Evolutionary conservation across 2,797 vertebrate species (phyloP).

Genomic region (Gallinago nigripennis): DNA sequence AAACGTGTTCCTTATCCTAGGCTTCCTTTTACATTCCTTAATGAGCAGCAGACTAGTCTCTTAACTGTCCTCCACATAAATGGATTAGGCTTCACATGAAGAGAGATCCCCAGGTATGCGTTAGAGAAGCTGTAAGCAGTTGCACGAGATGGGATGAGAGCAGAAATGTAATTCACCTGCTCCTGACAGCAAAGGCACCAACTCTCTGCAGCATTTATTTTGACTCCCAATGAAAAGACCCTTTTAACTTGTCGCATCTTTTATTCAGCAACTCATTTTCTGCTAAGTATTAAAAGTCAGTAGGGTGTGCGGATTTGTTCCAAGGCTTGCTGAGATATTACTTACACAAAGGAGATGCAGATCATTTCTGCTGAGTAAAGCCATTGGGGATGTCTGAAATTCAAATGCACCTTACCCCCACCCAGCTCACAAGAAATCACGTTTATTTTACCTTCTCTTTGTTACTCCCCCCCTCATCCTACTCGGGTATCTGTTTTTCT

Average conservation of each 20-base stretch:
- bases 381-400: slow-evolving; percentile 28
- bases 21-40: slow-evolving; percentile 39
- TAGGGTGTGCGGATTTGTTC: slow-evolving; percentile 57
- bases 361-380: slow-evolving; percentile 53
- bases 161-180: neutral
- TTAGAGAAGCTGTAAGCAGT: slow-evolving; percentile 12
- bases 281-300: slow-evolving; percentile 48
- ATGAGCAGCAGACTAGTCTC: slow-evolving; percentile 48
- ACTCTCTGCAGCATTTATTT: slow-evolving; percentile 23
- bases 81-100: slow-evolving; percentile 52
- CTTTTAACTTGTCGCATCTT: slow-evolving; percentile 49
- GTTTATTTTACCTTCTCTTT: neutral
- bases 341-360: slow-evolving; percentile 31
- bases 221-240: slow-evolving; percentile 35
- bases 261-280: slow-evolving; percentile 60
- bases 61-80: slow-evolving; percentile 37
- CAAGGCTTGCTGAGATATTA: slow-evolving; percentile 52
- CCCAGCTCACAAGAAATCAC: neutral
- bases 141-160: neutral
- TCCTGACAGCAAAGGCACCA: slow-evolving; percentile 34
- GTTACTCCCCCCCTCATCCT: neutral
- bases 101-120: slow-evolving; percentile 53
- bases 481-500: neutral
- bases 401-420: neutral
- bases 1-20: slow-evolving; percentile 12